A percentile compares a stretch with the other conserved stretches of the same genome.
These are phyloP conservation scores for Aphodius sticticus DNA, from an alignment of 2,888 invertebrate genomes.

Conservation along the genomic window DNA sequence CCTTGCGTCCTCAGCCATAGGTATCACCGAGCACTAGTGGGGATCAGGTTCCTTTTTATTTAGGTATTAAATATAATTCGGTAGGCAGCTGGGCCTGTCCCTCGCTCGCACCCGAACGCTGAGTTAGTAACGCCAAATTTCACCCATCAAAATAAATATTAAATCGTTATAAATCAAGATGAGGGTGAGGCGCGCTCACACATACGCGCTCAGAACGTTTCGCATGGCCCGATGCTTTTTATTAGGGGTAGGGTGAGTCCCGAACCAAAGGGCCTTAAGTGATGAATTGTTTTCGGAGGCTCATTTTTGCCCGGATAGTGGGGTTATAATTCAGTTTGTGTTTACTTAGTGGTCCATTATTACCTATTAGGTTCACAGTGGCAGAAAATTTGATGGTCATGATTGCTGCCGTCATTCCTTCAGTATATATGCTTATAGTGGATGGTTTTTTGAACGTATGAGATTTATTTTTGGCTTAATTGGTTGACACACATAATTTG, in stretches of 20 bases:
- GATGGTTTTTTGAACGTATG: too few relatives aligned
- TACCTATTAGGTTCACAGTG: slow-evolving; percentile 32
- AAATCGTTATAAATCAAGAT: slow-evolving; percentile 61
- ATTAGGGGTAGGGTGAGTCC: slow-evolving; percentile 44
- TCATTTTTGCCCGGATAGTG: slow-evolving; percentile 50
- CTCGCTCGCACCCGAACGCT: slow-evolving; percentile 40
- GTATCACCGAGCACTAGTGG: slow-evolving; percentile 27
- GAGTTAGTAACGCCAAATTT: slow-evolving; percentile 62
- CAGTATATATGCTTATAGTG: too few relatives aligned
- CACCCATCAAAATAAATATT: slow-evolving; percentile 64
- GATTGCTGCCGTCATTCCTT: background rate
- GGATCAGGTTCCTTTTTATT: slow-evolving; percentile 46
- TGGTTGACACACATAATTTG: too few relatives aligned
- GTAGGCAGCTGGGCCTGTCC: slow-evolving; percentile 58
- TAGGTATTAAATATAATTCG: slow-evolving; percentile 55
- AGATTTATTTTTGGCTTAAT: too few relatives aligned
- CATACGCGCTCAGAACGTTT: slow-evolving; percentile 37
- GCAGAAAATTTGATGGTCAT: background rate
- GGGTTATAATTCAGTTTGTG: slow-evolving; percentile 50
- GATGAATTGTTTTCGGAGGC: slow-evolving; percentile 52
- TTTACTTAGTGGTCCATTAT: slow-evolving; percentile 49
- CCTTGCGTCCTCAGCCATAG: slow-evolving; percentile 44
- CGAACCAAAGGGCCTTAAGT: slow-evolving; percentile 42
- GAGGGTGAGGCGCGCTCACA: slow-evolving; percentile 45
- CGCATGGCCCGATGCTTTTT: slow-evolving; percentile 49